Base-by-base conservation (phyloP, 2,797 vertebrate genomes). In the Ctenopoma multispine region DNA sequence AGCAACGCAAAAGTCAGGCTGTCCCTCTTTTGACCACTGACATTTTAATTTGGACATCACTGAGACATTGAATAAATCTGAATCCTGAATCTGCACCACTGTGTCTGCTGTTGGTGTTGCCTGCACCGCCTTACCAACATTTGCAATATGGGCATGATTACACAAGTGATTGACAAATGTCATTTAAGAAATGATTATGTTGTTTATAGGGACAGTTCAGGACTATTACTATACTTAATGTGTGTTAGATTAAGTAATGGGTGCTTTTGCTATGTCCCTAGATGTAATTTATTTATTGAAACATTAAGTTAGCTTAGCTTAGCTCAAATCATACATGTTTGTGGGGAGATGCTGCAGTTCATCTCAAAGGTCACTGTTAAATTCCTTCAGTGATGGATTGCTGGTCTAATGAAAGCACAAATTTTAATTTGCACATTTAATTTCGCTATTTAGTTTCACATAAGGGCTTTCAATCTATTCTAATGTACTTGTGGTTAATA, bases 1-100 rank as follows among this genome's bases (percentile, higher is more conserved):
- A 69, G 65, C 21, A 59, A 75, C 46, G 82, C 69, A 80, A 47
- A 69, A 49, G 59, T 82, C 55, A 21, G 43, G 12, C 69, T 78
- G 70, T 75, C 40, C 12, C 36, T 2, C 3, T 29, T 3, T 3
- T 66, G 21, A 21, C 49, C 1, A n/a, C 58, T 61, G 43, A 21
- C 38, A 48, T 13, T 55, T 43, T 64, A 24, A 24, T 34, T 55
- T 64, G 21, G 14, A 55, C 29, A 40, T 74, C n/a, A 57, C 3
- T 34, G 11, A 31, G 31, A 8, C 43, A 61, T 69, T 43, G 10
- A 43, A 44, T 74, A 46, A 72, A 72, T 77, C n/a, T 31, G 18
- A 5, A 7, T 40, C 31, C 21, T 34, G 17, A 41, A n/a, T 51
- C 15, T 43, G 5, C 3, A 34, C 36, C 11, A 36, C 11, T 36